phyloP scores from a whole-genome alignment of 2,797 vertebrate genomes.

The Trematomus bernacchii region DNA sequence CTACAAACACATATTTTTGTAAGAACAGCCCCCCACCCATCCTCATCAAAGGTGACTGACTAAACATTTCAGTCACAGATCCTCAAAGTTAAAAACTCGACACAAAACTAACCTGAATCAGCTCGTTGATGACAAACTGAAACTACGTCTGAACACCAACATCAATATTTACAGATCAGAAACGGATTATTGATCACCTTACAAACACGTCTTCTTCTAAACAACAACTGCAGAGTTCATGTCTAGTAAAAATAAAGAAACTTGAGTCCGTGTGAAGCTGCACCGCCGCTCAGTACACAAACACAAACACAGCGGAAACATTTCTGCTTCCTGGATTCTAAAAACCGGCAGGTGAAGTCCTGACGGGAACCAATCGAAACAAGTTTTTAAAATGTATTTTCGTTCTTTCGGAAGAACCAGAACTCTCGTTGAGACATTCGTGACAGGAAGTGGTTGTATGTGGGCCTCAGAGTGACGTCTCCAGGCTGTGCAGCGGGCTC shows the following conservation, averaged over 20 bases:
- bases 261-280: slow-evolving; percentile 40
- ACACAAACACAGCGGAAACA: slow-evolving; percentile 51
- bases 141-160: slow-evolving; percentile 53
- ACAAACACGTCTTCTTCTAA: slow-evolving; percentile 70
- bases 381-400: slow-evolving; percentile 39
- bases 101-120: slow-evolving; percentile 44
- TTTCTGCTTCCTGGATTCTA: slow-evolving; percentile 46
- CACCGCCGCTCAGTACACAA: slow-evolving; percentile 10
- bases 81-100: slow-evolving; percentile 21
- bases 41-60: slow-evolving; percentile 14
- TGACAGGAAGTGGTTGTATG: slow-evolving; percentile 21
- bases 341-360: slow-evolving; percentile 39
- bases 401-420: slow-evolving; percentile 23
- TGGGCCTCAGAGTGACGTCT: slow-evolving; percentile 93
- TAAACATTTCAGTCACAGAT: slow-evolving; percentile 48
- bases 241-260: slow-evolving; percentile 44
- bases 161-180: slow-evolving; percentile 68
- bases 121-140: slow-evolving; percentile 11
- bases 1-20: slow-evolving; percentile 48
- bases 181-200: slow-evolving; percentile 55
- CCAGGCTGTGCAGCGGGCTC: slow-evolving; percentile 98
- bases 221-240: slow-evolving; percentile 63
- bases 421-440: slow-evolving; percentile 7
- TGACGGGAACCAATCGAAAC: slow-evolving; percentile 24
- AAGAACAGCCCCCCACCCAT: background rate